Conservation (phyloP, 2,888 invertebrate genomes). For the Parnassius glacialis region DNA sequence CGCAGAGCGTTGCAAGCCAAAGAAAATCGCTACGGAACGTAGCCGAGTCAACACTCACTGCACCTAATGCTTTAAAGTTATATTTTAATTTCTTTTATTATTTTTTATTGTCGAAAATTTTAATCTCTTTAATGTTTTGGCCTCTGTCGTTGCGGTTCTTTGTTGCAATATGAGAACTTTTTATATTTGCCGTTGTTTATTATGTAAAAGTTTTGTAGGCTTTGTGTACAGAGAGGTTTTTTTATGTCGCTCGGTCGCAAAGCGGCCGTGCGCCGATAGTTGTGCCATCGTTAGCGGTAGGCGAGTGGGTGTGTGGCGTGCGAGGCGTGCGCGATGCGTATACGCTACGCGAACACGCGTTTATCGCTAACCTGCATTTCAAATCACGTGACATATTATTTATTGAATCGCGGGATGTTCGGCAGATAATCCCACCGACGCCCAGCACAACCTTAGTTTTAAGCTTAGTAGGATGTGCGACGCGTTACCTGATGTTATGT, state of each 20-base stretch:
- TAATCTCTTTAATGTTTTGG: constrained; percentile 61
- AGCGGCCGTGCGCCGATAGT: constrained; percentile 56
- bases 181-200: constrained; percentile 74
- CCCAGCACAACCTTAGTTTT: constrained; percentile 64
- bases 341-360: constrained; percentile 27
- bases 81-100: constrained; percentile 47
- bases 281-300: constrained; percentile 61
- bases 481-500: constrained; percentile 71
- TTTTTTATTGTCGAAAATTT: constrained; percentile 34
- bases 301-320: constrained; percentile 31
- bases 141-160: constrained; percentile 66
- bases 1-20: constrained; percentile 65
- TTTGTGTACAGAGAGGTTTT: constrained; percentile 56
- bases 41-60: constrained; percentile 73
- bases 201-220: constrained; percentile 60
- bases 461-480: constrained; percentile 64
- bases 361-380: constrained; percentile 51
- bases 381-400: constrained; percentile 65
- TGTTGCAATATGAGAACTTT: constrained; percentile 65
- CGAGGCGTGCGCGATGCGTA: neutral
- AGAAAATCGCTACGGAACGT: constrained; percentile 58
- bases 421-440: constrained; percentile 73
- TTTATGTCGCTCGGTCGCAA: constrained; percentile 58
- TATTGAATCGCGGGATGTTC: constrained; percentile 63
- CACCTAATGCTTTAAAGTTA: constrained; percentile 75